Conservation (phyloP, 2,113 vertebrate species). For the Pollimyrus isidori region DNA sequence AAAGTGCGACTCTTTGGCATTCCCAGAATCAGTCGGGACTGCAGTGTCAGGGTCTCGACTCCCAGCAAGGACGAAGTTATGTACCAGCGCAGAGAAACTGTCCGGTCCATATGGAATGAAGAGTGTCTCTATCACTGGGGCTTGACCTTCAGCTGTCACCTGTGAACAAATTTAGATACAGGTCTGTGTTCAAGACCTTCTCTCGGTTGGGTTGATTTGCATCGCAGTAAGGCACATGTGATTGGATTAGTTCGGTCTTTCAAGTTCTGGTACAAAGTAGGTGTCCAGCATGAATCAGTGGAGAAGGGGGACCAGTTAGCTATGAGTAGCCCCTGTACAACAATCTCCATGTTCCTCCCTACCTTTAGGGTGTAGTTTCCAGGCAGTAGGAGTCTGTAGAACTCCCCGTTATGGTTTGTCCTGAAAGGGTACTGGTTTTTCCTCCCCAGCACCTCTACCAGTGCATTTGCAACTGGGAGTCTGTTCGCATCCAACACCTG, state of each 20-base stretch:
- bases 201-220: not conserved
- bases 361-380: constrained; percentile 79
- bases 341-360: constrained; percentile 36
- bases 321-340: constrained; percentile 27
- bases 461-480: constrained; percentile 62
- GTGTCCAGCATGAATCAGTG: not conserved
- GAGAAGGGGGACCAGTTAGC: not conserved
- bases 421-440: constrained; percentile 73
- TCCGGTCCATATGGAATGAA: constrained; percentile 41
- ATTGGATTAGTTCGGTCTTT: not conserved
- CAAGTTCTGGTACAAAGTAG: not conserved
- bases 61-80: constrained; percentile 44
- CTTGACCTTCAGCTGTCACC: constrained; percentile 48
- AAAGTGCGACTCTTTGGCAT: not conserved
- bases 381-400: constrained; percentile 82
- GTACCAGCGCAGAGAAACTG: constrained; percentile 44
- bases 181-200: not conserved
- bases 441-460: constrained; percentile 74
- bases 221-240: not conserved
- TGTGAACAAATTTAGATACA: constrained; percentile 26
- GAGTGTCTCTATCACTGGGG: constrained; percentile 42
- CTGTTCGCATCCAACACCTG: constrained; percentile 67
- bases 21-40: not conserved
- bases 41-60: not conserved
- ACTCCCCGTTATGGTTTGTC: constrained; percentile 78